Evolutionary conservation across 2,797 vertebrate species (phyloP), one percentile per base, ranked within the genome.

Genomic region (Fistularia commersonii): DNA sequence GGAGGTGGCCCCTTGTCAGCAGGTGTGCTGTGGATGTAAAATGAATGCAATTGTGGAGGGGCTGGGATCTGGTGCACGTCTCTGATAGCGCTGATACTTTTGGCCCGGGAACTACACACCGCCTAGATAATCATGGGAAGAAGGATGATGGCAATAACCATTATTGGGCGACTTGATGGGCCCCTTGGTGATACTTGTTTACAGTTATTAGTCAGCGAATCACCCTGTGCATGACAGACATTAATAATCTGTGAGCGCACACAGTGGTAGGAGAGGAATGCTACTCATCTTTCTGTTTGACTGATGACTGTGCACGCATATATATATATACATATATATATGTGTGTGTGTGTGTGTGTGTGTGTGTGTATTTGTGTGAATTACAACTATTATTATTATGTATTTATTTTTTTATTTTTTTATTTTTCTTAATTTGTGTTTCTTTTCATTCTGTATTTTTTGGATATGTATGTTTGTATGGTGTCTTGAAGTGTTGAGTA

Each of bases 111-210:
- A 64, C 56, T 66, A 73, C 73, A 40, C 54, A 23, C 45, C 60
- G 64, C 64, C 51, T 47, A 65, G 82, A 77, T 81, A 83, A 86
- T 86, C 81, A 80, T 55, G 55, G 61, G 57, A 74, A 83, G 81
- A 87, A 76, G 67, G 61, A 87, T 85, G 75, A 74, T 12, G 72
- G 81, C 67, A 83, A 87, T 87, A 83, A 87, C 72, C 77, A 81
- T 85, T 83, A 82, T 72, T 48, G 72, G 60, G 70, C 57, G 58
- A 38, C 11, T 40, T 74, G 78, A 86, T 77, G 48, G 79, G 72
- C 72, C 83, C 74, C 80, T 57, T 76, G 78, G 70, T 62, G 76
- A 75, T 69, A 61, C 64, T 82, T 88, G 83, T 88, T 87, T 88
- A 85, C 79, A 66, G 76, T 82, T 84, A 82, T 85, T 82, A 82